These are phyloP conservation scores for Battus philenor DNA, from an alignment of 1,140 invertebrate species.

Conservation along the genomic window DNA sequence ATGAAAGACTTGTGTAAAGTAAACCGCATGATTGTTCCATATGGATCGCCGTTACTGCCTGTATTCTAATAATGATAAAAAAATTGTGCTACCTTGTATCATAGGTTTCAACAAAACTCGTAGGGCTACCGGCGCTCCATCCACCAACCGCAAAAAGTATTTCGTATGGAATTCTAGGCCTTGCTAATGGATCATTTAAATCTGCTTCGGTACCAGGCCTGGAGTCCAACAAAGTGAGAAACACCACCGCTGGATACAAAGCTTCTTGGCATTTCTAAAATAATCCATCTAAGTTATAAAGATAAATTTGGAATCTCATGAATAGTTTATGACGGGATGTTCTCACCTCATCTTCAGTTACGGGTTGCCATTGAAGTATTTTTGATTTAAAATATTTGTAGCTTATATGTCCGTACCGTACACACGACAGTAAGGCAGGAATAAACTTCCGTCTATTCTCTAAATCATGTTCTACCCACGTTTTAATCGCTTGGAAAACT, in stretches of 20 bases:
- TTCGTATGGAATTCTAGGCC: conserved; percentile 82
- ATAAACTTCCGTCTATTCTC: conserved; percentile 74
- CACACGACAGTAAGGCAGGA: conserved; percentile 77
- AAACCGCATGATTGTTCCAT: conserved; percentile 3
- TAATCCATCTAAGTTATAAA: no score
- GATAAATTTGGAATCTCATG: no score
- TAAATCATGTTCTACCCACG: conserved; percentile 78
- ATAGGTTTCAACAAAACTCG: conserved; percentile 87
- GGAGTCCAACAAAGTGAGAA: conserved; percentile 70
- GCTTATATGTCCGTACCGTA: conserved; percentile 82
- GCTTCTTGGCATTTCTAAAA: conserved; percentile 65
- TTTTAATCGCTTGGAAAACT: conserved; percentile 81
- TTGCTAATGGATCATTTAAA: conserved; percentile 75
- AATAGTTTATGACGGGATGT: no score
- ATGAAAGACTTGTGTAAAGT: no score
- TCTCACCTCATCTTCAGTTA: conserved; percentile 73
- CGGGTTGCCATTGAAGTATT: conserved; percentile 76
- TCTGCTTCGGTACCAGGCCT: conserved; percentile 76
- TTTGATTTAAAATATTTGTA: conserved; percentile 80
- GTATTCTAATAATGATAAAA: no score
- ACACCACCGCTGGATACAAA: conserved; percentile 70
- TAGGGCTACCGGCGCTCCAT: conserved; percentile 87
- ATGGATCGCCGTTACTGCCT: no score
- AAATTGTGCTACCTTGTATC: conserved; percentile 76
- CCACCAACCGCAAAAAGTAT: conserved; percentile 85